phyloP scores from a whole-genome alignment of 2,113 vertebrate genomes.

The Mesoclemmys tuberculata region DNA sequence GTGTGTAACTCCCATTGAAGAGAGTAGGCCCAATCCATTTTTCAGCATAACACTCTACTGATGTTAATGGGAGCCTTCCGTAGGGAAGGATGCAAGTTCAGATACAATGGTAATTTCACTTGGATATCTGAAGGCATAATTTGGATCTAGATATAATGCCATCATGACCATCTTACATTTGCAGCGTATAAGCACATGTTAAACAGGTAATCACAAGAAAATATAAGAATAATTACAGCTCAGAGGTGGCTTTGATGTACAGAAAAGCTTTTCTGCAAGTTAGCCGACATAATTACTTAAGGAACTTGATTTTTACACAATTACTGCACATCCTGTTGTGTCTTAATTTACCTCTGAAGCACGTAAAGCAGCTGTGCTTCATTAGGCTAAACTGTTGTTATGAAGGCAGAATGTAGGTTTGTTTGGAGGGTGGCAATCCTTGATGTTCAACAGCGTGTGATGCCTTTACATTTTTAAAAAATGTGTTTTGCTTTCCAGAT shows the following conservation, averaged over 20 bases:
- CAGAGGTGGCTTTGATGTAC: background rate
- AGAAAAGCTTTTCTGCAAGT: background rate
- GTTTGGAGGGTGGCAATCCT: slow-evolving; percentile 29
- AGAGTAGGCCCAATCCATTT: background rate
- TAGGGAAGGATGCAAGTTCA: background rate
- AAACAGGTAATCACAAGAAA: background rate
- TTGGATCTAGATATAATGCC: background rate
- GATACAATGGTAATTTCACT: background rate
- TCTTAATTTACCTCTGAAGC: slow-evolving; percentile 53
- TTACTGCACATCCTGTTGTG: slow-evolving; percentile 47
- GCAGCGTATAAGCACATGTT: background rate
- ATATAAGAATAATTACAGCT: background rate
- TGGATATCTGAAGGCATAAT: background rate
- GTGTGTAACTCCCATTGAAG: background rate
- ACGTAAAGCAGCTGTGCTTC: slow-evolving; percentile 47
- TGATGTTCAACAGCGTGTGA: slow-evolving; percentile 17
- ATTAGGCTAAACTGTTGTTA: slow-evolving; percentile 56
- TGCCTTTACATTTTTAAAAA: background rate
- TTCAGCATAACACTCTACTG: background rate
- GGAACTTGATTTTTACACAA: slow-evolving; percentile 38
- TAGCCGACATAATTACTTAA: slow-evolving; percentile 17
- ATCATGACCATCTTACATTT: background rate
- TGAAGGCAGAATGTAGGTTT: slow-evolving; percentile 2
- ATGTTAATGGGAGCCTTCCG: background rate
- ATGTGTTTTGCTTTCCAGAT: background rate